Percentiles rank a stretch among this genome's conserved stretches.
phyloP scores from a whole-genome alignment of 1,140 invertebrate genomes.

The Apis dorsata region DNA sequence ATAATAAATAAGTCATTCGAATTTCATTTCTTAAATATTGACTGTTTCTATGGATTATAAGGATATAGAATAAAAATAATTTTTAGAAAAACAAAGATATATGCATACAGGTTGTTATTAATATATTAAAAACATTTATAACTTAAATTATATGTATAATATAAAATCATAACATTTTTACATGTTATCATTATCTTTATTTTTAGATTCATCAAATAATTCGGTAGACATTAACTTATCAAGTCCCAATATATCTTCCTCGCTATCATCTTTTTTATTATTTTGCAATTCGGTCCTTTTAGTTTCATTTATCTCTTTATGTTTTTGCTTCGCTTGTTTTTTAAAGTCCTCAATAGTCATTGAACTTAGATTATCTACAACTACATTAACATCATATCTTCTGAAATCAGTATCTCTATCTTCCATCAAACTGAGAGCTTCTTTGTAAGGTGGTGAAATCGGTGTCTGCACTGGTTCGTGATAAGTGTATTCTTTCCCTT shows the following conservation, averaged over 20 bases:
- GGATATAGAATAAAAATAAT: not conserved
- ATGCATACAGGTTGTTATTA: not conserved
- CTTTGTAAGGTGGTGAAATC: slow-evolving; percentile 85
- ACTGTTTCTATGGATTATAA: not conserved
- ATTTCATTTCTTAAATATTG: not conserved
- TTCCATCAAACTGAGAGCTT: slow-evolving; percentile 81
- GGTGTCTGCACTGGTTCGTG: slow-evolving; percentile 74
- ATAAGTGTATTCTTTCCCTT: slow-evolving; percentile 76
- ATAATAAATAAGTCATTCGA: too few relatives aligned
- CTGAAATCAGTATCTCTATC: slow-evolving; percentile 68
- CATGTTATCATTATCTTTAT: not conserved
- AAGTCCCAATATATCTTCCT: not conserved
- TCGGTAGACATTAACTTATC: not conserved
- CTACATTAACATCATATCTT: slow-evolving; percentile 65
- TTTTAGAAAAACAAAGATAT: not conserved
- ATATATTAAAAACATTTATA: not conserved
- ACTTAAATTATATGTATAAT: not conserved
- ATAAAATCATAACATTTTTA: not conserved
- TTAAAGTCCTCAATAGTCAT: slow-evolving; percentile 40
- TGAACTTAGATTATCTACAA: slow-evolving; percentile 51
- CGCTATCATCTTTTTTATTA: not conserved
- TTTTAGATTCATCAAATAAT: not conserved
- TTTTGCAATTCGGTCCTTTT: not conserved
- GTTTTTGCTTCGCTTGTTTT: slow-evolving; percentile 16
- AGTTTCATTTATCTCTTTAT: not conserved